Conservation (phyloP, 2,113 vertebrate species). For the Arvicanthis niloticus region DNA sequence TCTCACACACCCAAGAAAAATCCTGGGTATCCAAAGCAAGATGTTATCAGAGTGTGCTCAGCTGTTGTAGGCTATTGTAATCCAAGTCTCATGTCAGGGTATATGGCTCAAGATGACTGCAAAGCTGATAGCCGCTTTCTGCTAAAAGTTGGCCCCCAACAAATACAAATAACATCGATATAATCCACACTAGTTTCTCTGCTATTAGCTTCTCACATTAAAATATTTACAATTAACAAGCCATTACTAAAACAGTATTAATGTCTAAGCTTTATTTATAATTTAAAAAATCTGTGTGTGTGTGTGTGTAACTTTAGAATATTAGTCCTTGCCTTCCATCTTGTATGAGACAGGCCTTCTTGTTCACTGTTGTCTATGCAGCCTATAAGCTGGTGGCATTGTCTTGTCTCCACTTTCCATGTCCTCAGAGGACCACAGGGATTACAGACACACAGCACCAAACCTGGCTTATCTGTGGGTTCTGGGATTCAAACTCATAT, state of each 20-base stretch:
- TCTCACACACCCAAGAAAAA: too few relatives aligned
- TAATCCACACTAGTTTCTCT: not conserved
- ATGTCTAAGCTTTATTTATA: not conserved
- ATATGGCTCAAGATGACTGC: too few relatives aligned
- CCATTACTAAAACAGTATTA: not conserved
- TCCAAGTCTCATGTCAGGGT: too few relatives aligned
- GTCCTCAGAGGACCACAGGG: not conserved
- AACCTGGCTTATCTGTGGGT: too few relatives aligned
- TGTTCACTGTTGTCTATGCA: not conserved
- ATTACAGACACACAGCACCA: not conserved
- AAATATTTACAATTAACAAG: not conserved
- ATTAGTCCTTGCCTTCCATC: not conserved
- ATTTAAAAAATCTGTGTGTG: not conserved
- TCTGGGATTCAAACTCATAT: not conserved
- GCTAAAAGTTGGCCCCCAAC: too few relatives aligned
- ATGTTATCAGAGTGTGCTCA: too few relatives aligned
- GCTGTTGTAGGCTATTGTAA: too few relatives aligned
- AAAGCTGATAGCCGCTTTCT: too few relatives aligned
- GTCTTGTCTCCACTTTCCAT: not conserved
- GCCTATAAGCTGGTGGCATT: not conserved
- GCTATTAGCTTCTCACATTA: not conserved
- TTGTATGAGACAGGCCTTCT: too few relatives aligned
- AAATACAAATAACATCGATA: not conserved
- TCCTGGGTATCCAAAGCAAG: too few relatives aligned
- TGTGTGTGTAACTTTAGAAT: not conserved